A percentile compares a stretch with the other conserved stretches of the same genome.
These are phyloP conservation scores for Pelosia muscerda DNA, from an alignment of 2,888 invertebrate genomes.

Conservation along the genomic window DNA sequence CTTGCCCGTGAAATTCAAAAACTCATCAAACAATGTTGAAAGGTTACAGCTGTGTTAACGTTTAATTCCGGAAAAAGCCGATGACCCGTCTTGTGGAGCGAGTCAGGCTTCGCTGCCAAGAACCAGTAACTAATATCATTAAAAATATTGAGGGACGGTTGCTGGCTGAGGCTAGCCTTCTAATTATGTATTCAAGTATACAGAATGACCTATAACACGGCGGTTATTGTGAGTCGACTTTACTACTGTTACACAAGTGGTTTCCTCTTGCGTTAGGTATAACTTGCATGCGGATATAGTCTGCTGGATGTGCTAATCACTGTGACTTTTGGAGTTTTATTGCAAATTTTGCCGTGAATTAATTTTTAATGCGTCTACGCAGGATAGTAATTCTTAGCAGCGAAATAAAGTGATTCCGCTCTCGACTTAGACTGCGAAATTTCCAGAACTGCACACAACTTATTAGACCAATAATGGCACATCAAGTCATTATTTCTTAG, in stretches of 20 bases:
- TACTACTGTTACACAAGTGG: conserved; percentile 79
- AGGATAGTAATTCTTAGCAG: too few relatives aligned
- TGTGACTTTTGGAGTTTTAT: conserved; percentile 4
- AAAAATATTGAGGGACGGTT: conserved; percentile 34
- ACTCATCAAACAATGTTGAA: not conserved
- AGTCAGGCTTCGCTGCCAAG: not conserved
- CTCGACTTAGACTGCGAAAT: too few relatives aligned
- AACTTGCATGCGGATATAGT: conserved; percentile 35
- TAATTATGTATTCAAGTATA: conserved; percentile 74
- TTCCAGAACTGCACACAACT: too few relatives aligned
- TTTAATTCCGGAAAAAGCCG: conserved; percentile 6
- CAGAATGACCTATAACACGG: conserved; percentile 75
- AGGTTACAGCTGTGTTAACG: not conserved
- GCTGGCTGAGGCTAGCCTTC: conserved; percentile 43
- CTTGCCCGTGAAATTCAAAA: not conserved
- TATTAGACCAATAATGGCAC: too few relatives aligned
- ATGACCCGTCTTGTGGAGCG: not conserved
- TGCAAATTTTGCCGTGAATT: not conserved
- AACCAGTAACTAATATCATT: conserved; percentile 22
- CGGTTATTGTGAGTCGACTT: conserved; percentile 71
- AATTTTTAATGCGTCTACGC: not conserved
- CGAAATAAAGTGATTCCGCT: too few relatives aligned
- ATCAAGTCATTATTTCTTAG: not conserved
- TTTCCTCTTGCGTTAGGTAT: conserved; percentile 65
- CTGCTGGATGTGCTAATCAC: conserved; percentile 50